Percentiles rank a stretch among this genome's conserved stretches.
Evolutionary conservation across 2,888 invertebrate species (phyloP).

Genomic region (Paralinhomoeus sp.): DNA sequence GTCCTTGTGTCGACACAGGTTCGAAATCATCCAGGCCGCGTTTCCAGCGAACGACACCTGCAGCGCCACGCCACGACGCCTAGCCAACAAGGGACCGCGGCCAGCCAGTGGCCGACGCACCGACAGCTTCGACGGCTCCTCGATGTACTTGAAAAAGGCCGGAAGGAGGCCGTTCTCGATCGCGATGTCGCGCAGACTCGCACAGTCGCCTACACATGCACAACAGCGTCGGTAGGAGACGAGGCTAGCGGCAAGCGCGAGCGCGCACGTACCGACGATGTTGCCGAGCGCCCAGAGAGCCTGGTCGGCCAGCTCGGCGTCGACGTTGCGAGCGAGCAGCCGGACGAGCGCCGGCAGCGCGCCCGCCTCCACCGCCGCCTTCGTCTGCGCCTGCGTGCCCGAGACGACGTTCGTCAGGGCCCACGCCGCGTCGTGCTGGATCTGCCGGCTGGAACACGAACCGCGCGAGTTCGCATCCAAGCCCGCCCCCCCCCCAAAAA

Average conservation of each 20-base stretch:
- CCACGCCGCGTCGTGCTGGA: constrained; percentile 85
- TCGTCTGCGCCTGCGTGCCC: constrained; percentile 70
- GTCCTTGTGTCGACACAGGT: constrained; percentile 86
- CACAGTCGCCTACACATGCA: constrained; percentile 30
- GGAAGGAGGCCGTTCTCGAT: constrained; percentile 47
- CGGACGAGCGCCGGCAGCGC: constrained; percentile 57
- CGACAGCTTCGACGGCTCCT: not conserved
- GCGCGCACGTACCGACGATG: constrained; percentile 74
- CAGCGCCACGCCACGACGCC: constrained; percentile 39
- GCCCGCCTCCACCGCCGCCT: constrained; percentile 57
- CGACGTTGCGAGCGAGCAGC: constrained; percentile 41
- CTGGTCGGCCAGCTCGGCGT: constrained; percentile 51
- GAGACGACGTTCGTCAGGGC: constrained; percentile 83
- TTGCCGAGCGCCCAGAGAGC: constrained; percentile 66
- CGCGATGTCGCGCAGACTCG: constrained; percentile 52
- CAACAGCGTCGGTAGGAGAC: no score
- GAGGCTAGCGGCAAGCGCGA: no score
- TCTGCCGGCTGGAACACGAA: constrained; percentile 18
- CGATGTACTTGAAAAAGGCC: constrained; percentile 20
- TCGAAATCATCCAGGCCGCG: constrained; percentile 65
- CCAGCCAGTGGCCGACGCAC: constrained; percentile 1
- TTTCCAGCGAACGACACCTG: constrained; percentile 13
- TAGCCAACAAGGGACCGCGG: constrained; percentile 12
- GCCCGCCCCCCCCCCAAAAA: not conserved
- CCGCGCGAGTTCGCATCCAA: no score